A percentile compares a stretch with the other conserved stretches of the same genome.
Conservation (phyloP, 1,140 invertebrate species). For the Metopolophium dirhodum region DNA sequence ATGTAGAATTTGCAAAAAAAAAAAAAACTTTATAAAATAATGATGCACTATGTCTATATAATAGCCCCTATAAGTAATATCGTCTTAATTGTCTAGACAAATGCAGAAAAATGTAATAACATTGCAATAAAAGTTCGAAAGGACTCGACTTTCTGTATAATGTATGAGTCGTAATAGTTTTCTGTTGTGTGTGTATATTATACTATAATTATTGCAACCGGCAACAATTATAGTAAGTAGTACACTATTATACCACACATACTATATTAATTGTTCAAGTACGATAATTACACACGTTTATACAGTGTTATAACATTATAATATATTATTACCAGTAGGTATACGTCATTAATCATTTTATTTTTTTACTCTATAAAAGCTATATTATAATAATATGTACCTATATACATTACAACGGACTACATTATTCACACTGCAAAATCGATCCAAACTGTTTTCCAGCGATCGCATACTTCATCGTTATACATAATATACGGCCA, state of each 20-base stretch:
- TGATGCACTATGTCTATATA: no score
- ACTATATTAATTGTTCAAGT: no score
- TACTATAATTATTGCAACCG: no score
- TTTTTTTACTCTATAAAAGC: background rate
- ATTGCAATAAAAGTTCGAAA: background rate
- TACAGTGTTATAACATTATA: no score
- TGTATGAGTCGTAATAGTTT: background rate
- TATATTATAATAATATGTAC: background rate
- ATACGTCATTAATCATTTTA: no score
- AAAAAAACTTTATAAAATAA: no score
- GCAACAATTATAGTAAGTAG: no score
- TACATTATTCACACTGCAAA: background rate
- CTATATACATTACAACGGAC: background rate
- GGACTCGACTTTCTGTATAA: no score
- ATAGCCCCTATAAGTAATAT: background rate
- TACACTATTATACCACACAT: no score
- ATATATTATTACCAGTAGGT: no score
- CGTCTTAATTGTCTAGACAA: background rate
- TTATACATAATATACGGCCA: background rate
- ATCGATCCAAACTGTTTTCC: background rate
- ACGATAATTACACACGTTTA: no score
- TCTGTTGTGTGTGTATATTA: background rate
- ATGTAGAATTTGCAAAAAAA: background rate
- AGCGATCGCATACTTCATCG: background rate
- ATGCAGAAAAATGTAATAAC: background rate